phyloP scores from a whole-genome alignment of 2,113 vertebrate species.

The Platichthys flesus region DNA sequence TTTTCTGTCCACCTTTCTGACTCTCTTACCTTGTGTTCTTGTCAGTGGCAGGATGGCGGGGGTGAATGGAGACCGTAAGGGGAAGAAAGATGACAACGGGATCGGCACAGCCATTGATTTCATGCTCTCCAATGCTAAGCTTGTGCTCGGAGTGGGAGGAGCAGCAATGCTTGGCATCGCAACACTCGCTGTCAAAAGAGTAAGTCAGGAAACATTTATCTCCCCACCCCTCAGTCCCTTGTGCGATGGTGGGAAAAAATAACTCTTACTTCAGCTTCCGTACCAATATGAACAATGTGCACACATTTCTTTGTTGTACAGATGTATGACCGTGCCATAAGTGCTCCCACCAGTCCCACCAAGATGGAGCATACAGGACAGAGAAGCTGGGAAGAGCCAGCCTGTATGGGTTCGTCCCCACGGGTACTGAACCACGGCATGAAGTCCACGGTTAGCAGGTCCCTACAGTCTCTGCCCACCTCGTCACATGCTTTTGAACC shows the following conservation, averaged over 20 bases:
- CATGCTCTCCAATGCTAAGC: constrained; percentile 95
- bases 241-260: background rate
- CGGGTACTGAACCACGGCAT: constrained; percentile 89
- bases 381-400: constrained; percentile 98
- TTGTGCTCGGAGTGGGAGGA: constrained; percentile 96
- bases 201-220: constrained; percentile 68
- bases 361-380: constrained; percentile 89
- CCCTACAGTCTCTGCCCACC: constrained; percentile 93
- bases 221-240: background rate
- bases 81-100: constrained; percentile 96
- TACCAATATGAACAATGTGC: background rate
- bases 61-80: constrained; percentile 88
- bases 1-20: background rate
- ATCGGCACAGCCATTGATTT: constrained; percentile 96
- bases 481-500: constrained; percentile 85
- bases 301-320: constrained; percentile 54
- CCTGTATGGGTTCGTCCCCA: constrained; percentile 94
- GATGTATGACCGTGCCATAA: constrained; percentile 97
- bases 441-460: constrained; percentile 93
- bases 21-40: background rate
- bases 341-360: constrained; percentile 95
- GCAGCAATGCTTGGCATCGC: constrained; percentile 98
- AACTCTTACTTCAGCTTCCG: no score
- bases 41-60: constrained; percentile 87
- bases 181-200: constrained; percentile 94